A percentile compares a stretch with the other conserved stretches of the same genome.
phyloP scores from a whole-genome alignment of 2,797 vertebrate species.

The Cheirogaleus major region DNA sequence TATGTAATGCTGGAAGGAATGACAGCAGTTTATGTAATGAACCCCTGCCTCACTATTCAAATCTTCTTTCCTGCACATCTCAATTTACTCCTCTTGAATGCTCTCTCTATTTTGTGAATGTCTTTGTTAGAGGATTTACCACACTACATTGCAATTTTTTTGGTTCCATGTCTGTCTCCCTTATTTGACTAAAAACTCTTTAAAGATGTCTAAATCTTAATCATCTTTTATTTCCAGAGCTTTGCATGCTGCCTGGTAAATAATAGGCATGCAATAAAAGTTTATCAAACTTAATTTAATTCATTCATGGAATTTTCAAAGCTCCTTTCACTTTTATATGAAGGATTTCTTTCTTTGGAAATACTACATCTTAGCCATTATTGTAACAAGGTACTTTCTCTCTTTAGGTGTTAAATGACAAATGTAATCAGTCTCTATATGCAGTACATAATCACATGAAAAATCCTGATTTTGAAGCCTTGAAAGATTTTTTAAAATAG shows the following conservation, averaged over 20 bases:
- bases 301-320: background rate
- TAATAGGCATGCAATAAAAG: background rate
- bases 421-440: background rate
- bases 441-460: background rate
- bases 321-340: background rate
- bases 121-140: constrained; percentile 25
- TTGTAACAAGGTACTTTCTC: background rate
- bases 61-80: background rate
- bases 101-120: background rate
- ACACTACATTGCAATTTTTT: background rate
- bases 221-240: constrained; percentile 45
- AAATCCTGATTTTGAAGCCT: background rate
- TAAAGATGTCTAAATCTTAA: constrained; percentile 24
- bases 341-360: background rate
- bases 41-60: background rate
- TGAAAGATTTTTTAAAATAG: background rate
- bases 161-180: background rate
- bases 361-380: background rate
- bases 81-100: background rate
- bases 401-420: background rate
- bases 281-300: constrained; percentile 41
- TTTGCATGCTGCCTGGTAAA: background rate
- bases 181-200: constrained; percentile 34
- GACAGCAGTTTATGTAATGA: background rate
- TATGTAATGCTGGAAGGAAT: background rate